Evolutionary conservation across 2,888 invertebrate species (phyloP).

Genomic region (Tricholauxania praeusta): DNA sequence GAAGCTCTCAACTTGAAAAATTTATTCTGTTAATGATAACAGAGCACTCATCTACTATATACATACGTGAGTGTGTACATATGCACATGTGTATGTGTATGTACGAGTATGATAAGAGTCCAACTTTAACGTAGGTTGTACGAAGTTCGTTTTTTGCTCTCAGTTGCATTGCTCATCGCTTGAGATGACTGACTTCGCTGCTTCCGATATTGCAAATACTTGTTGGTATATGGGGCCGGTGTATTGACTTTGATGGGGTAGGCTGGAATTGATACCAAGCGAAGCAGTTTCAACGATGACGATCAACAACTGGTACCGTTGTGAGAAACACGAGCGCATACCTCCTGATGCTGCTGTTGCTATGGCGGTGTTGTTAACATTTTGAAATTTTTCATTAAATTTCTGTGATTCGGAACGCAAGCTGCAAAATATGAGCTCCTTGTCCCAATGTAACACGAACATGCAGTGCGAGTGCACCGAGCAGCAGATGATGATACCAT

Average conservation of each 20-base stretch:
- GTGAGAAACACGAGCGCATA: background rate
- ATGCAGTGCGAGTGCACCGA: slow-evolving; percentile 68
- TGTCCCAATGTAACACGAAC: slow-evolving; percentile 68
- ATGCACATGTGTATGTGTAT: background rate
- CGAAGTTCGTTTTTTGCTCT: slow-evolving; percentile 36
- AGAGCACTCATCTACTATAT: too few relatives aligned
- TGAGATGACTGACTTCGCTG: slow-evolving; percentile 13
- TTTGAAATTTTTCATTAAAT: slow-evolving; percentile 44
- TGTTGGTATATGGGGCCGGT: background rate
- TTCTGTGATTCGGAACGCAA: slow-evolving; percentile 47
- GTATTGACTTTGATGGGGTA: background rate
- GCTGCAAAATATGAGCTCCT: slow-evolving; percentile 67
- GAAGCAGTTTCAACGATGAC: slow-evolving; percentile 5
- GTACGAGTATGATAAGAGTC: slow-evolving; percentile 2
- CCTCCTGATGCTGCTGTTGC: background rate
- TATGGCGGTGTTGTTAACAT: slow-evolving; percentile 11
- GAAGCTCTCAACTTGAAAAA: too few relatives aligned
- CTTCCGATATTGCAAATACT: slow-evolving; percentile 3
- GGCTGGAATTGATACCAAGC: background rate
- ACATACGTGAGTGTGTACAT: too few relatives aligned
- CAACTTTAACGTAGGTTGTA: slow-evolving; percentile 10
- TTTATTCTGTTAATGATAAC: too few relatives aligned
- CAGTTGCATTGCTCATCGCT: slow-evolving; percentile 1
- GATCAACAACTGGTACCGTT: slow-evolving; percentile 17
- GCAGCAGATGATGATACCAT: slow-evolving; percentile 46